Conservation (phyloP, 30 jellyfish, hydroid and myxozoan genomes). For the Morbakka virulenta region DNA sequence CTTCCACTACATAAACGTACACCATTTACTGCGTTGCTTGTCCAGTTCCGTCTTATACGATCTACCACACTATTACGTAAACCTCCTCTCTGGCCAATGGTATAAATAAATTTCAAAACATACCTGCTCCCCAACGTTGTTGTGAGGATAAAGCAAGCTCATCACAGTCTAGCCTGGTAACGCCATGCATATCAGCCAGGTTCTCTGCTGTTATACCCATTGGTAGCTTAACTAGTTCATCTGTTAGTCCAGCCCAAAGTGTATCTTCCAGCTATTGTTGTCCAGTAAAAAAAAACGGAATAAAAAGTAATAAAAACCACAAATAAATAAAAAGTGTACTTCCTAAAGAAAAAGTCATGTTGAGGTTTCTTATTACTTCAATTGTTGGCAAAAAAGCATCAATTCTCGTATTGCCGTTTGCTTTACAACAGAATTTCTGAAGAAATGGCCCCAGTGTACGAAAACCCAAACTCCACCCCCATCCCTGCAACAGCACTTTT, state of each 20-base stretch:
- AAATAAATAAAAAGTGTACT: background rate
- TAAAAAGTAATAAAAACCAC: background rate
- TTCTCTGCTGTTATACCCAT: constrained; percentile 98
- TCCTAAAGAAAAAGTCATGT: background rate
- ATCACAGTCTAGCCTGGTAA: constrained; percentile 76
- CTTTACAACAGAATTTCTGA: no score
- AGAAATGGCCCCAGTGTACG: no score
- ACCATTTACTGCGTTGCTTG: no score
- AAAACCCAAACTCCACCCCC: no score
- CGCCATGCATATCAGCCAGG: constrained; percentile 74
- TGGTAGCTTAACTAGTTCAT: constrained; percentile 58
- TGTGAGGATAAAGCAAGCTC: constrained; percentile 89
- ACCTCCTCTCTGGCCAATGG: background rate
- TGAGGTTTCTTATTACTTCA: background rate
- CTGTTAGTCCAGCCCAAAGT: constrained; percentile 95
- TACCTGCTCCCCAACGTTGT: constrained; percentile 90
- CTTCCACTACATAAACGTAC: no score
- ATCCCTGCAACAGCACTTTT: no score
- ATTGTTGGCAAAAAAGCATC: background rate
- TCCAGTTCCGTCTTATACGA: no score
- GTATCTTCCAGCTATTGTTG: constrained; percentile 91
- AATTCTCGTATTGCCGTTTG: no score
- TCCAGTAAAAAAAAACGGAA: background rate
- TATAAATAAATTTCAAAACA: background rate
- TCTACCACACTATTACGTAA: no score